Evolutionary conservation across 2,888 invertebrate genomes (phyloP).

Genomic region (Amiota minor): DNA sequence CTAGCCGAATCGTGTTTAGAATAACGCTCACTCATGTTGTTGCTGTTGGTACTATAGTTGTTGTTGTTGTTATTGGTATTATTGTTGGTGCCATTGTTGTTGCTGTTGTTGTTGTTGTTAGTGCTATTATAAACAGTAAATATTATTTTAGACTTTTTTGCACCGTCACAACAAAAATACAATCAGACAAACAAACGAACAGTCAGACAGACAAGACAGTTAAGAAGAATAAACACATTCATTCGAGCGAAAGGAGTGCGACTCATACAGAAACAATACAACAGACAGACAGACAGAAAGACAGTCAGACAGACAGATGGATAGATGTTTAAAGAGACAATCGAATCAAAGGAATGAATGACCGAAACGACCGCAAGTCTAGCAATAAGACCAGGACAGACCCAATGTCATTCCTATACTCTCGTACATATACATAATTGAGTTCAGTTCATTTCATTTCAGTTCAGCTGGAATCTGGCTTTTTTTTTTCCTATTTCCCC

Average conservation of each 20-base stretch:
- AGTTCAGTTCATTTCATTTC: too few species aligned
- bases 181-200: conserved; percentile 11
- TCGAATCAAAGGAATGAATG: background rate
- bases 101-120: background rate
- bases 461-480: too few species aligned
- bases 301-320: background rate
- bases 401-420: too few species aligned
- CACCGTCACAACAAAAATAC: conserved; percentile 24
- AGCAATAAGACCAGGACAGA: background rate
- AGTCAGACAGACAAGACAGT: conserved; percentile 12
- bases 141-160: conserved; percentile 12
- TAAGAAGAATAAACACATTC: conserved; percentile 12
- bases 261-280: background rate
- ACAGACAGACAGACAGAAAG: background rate
- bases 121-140: conserved; percentile 13
- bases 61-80: background rate
- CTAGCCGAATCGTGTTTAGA: conserved; percentile 24
- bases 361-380: background rate
- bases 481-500: too few species aligned
- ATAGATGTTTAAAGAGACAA: too few species aligned
- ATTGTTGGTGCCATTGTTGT: background rate
- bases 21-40: background rate
- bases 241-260: conserved; percentile 25
- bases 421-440: too few species aligned
- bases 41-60: background rate